Evolutionary conservation across 2,888 invertebrate genomes (phyloP), one percentile per base, ranked within the genome.

Genomic region (Beris morrisii): DNA sequence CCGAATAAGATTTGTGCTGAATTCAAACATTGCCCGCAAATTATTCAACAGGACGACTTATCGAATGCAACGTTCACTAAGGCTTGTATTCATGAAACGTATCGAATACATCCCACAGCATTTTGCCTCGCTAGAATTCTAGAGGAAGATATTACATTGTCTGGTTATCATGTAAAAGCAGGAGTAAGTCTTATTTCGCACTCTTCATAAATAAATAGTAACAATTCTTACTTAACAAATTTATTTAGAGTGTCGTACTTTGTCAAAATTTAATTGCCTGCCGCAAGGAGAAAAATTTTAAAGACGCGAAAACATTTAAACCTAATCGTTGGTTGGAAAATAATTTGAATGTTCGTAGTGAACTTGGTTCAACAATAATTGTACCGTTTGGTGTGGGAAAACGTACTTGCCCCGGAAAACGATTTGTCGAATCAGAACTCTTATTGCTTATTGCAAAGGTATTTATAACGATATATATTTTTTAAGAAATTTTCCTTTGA

Each of bases 221-320:
- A 12, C 45, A 45, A 12, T 45, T 11, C 11, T 45, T 45, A 12
- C 11, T 45, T 11, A 45, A 45, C 45, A 45, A 45, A 52, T 50
- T 67, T 74, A 77, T 77, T 0, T 76, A 91, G 87, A 90, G 89
- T 3, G 88, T 92, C 15, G 86, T 94, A 30, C 79, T 93, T 31
- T 88, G 91, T 59, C 93, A 95, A 75, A 92, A 90, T 4, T 90
- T 90, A 78, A 85, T 91, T n/a, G 92, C 93, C 1, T 91, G 92
- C 71, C 83, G 88, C 66, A 85, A 88, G 67, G 88, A 91, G 57
- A 83, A 83, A 71, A 92, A 93, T 79, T 94, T 93, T 78, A 83
- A 84, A 74, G 81, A 87, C 50, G 88, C 93, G 4, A 79, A 81
- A 15, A 83, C 87, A 71, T 94, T 88, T 75, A 77, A 84, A 5